Percentiles rank a stretch among this genome's conserved stretches.
Evolutionary conservation across 2,797 vertebrate species (phyloP).

Genomic region (Phoebastria nigripes): DNA sequence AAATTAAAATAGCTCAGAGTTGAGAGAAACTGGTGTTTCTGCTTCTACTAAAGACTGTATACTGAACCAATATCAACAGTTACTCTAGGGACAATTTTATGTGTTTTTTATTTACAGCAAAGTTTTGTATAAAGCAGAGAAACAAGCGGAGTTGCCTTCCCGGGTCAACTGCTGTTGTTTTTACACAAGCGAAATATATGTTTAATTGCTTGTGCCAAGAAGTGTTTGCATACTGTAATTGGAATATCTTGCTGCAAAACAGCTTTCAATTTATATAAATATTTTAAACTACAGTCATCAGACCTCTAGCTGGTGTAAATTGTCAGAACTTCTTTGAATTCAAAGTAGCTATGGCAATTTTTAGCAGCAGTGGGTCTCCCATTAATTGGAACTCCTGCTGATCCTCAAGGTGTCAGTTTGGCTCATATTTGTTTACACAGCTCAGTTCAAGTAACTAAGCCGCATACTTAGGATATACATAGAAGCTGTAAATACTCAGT

Average conservation of each 20-base stretch:
- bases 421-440: slow-evolving; percentile 45
- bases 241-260: slow-evolving; percentile 23
- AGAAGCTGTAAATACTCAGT: not conserved
- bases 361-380: slow-evolving; percentile 44
- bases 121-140: not conserved
- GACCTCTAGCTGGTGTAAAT: slow-evolving; percentile 20
- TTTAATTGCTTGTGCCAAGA: slow-evolving; percentile 3
- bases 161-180: slow-evolving; percentile 22
- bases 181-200: not conserved
- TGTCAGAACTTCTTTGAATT: slow-evolving; percentile 49
- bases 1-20: not conserved
- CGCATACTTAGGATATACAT: not conserved
- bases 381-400: slow-evolving; percentile 54
- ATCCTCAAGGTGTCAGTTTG: slow-evolving; percentile 56
- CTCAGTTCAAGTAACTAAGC: not conserved
- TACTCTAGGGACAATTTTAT: not conserved
- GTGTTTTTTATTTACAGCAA: slow-evolving; percentile 10
- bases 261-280: slow-evolving; percentile 44
- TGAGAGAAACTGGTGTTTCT: not conserved
- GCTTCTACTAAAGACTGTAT: not conserved
- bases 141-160: not conserved
- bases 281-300: slow-evolving; percentile 33
- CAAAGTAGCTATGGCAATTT: slow-evolving; percentile 28
- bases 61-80: not conserved
- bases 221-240: slow-evolving; percentile 19